Conservation (phyloP, 1,140 invertebrate species). For the Watersipora subatra region DNA sequence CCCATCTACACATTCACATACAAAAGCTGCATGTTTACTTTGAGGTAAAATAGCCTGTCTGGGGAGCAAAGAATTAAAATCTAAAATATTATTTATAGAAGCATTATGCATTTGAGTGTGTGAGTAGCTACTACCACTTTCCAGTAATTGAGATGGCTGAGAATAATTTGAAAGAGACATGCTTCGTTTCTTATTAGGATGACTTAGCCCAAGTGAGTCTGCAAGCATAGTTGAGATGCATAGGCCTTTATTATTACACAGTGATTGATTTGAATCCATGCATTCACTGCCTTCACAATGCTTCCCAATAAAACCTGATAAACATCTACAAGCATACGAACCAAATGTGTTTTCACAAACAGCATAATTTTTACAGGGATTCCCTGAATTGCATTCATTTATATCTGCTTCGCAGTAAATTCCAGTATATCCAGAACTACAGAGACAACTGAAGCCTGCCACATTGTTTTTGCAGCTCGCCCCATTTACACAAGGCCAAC, state of each 20-base stretch:
- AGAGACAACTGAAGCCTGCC: slow-evolving; percentile 18
- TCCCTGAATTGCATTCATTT: slow-evolving; percentile 10
- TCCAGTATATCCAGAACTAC: slow-evolving; percentile 27
- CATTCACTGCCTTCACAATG: slow-evolving; percentile 34
- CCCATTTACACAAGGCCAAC: slow-evolving; percentile 13
- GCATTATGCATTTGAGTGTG: too few species aligned
- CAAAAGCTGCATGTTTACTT: slow-evolving; percentile 4
- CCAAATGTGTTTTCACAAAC: slow-evolving; percentile 54
- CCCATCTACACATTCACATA: slow-evolving; percentile 55
- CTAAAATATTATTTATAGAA: too few species aligned
- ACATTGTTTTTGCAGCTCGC: slow-evolving; percentile 15
- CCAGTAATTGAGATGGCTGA: too few species aligned
- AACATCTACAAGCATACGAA: slow-evolving; percentile 29
- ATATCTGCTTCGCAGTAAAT: slow-evolving; percentile 16
- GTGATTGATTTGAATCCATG: too few species aligned
- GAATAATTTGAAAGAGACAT: too few species aligned
- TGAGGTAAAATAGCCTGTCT: too few species aligned
- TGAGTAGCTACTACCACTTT: too few species aligned
- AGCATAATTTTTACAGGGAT: slow-evolving; percentile 69
- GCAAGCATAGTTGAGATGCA: too few species aligned
- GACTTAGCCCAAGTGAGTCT: too few species aligned
- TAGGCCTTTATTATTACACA: too few species aligned
- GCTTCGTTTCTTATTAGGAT: too few species aligned
- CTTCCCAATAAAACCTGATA: slow-evolving; percentile 34
- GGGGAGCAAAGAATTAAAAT: too few species aligned